A percentile compares a stretch with the other conserved stretches of the same genome.
Evolutionary conservation across 2,888 invertebrate genomes (phyloP).

Genomic region (Orthosia cruda): DNA sequence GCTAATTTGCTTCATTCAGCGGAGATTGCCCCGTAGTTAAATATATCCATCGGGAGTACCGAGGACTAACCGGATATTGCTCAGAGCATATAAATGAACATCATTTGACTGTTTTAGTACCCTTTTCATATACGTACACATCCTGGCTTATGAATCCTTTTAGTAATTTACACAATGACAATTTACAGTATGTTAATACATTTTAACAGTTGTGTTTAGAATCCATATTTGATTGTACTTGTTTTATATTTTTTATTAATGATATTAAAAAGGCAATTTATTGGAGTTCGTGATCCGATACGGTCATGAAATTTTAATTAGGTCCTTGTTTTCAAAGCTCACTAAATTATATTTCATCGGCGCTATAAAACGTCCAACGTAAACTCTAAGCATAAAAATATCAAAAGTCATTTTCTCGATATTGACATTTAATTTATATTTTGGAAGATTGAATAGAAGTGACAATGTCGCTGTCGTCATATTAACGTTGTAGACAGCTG

Average conservation of each 20-base stretch:
- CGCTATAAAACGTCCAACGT: conserved; percentile 10
- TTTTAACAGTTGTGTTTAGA: conserved; percentile 48
- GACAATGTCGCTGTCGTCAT: conserved; percentile 86
- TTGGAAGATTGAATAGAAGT: conserved; percentile 82
- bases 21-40: conserved; percentile 69
- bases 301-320: conserved; percentile 43
- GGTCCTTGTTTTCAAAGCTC: conserved; percentile 12
- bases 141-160: conserved; percentile 67
- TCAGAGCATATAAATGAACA: conserved; percentile 78
- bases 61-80: conserved; percentile 78
- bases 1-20: conserved; percentile 67
- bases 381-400: conserved; percentile 50
- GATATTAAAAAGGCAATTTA: conserved; percentile 19
- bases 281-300: conserved; percentile 17
- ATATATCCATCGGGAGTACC: conserved; percentile 71
- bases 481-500: conserved; percentile 89
- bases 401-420: conserved; percentile 65
- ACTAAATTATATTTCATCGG: conserved; percentile 28
- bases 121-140: conserved; percentile 67
- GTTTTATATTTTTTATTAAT: conserved; percentile 10
- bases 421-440: conserved; percentile 87
- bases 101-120: conserved; percentile 73
- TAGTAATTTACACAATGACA: conserved; percentile 71
- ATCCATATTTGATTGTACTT: not conserved
- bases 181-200: too few species aligned